Evolutionary conservation across 2,113 vertebrate genomes (phyloP).

Genomic region (Notechis scutatus): DNA sequence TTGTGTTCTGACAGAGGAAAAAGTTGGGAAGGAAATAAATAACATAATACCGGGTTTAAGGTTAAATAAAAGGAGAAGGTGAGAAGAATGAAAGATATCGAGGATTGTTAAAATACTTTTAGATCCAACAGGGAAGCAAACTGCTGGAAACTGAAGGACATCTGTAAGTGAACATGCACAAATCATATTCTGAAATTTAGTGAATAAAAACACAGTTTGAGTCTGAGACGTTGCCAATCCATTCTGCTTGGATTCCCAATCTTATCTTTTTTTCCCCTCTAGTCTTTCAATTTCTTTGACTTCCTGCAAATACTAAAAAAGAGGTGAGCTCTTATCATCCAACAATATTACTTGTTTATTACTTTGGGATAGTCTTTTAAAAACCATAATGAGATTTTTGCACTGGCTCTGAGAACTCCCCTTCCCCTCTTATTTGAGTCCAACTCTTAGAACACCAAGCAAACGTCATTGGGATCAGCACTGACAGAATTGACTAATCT

Average conservation of each 20-base stretch:
- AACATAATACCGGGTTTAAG: conserved; percentile 27
- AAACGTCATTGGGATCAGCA: not conserved
- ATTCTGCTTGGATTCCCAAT: not conserved
- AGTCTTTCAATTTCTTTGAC: not conserved
- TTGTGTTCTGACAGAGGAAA: conserved; percentile 20
- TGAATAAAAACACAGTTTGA: not conserved
- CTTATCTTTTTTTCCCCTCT: too few relatives aligned
- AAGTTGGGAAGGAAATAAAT: conserved; percentile 34
- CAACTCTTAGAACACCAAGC: not conserved
- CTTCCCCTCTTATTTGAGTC: not conserved
- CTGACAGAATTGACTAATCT: not conserved
- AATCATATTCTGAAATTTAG: not conserved
- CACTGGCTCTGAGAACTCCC: not conserved
- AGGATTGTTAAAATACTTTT: not conserved
- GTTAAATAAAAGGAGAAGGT: conserved; percentile 44
- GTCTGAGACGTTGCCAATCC: not conserved
- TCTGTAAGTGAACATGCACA: not conserved
- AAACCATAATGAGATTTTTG: not conserved
- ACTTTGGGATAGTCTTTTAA: not conserved
- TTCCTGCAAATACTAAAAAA: not conserved
- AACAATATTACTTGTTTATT: not conserved
- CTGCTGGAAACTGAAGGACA: not conserved
- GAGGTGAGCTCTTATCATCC: not conserved
- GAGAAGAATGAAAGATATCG: not conserved
- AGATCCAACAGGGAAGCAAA: not conserved